These are phyloP conservation scores for Ctenosaura bakeri DNA, from an alignment of 2,797 vertebrate species.

Conservation along the genomic window DNA sequence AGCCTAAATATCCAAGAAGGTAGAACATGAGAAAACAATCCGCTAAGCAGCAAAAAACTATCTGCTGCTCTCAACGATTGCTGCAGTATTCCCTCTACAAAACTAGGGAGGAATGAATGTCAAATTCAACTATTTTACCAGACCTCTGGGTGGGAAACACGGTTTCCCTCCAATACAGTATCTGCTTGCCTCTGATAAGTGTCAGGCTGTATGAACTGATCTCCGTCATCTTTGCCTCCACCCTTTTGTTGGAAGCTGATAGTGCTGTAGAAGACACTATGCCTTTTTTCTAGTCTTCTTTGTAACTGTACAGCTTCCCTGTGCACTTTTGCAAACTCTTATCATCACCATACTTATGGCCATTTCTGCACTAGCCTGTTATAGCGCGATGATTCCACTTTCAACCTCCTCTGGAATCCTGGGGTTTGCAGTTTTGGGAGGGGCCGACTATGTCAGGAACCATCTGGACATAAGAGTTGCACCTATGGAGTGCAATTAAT, in stretches of 20 bases:
- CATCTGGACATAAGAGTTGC: background rate
- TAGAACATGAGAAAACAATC: background rate
- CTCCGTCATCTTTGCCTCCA: background rate
- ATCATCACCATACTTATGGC: background rate
- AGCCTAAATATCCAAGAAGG: background rate
- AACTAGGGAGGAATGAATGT: accelerated
- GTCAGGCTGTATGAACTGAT: accelerated
- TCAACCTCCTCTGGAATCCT: no score
- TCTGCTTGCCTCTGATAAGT: conserved; percentile 60
- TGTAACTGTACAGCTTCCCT: background rate
- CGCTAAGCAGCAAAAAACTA: background rate
- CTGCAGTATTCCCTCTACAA: background rate
- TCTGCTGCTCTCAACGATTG: background rate
- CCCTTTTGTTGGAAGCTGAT: conserved; percentile 9
- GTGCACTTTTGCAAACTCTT: background rate
- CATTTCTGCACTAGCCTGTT: no score
- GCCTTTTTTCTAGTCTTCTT: background rate
- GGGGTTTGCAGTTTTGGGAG: no score
- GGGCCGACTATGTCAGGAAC: no score
- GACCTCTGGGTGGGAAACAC: accelerated
- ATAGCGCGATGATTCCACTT: no score
- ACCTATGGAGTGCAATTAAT: background rate
- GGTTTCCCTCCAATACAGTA: background rate
- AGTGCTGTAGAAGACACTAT: background rate
- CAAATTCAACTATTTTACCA: accelerated